These are phyloP conservation scores for Nesometra sesokonis DNA, from an alignment of 35 echinoderm and acorn worm genomes.

Conservation along the genomic window DNA sequence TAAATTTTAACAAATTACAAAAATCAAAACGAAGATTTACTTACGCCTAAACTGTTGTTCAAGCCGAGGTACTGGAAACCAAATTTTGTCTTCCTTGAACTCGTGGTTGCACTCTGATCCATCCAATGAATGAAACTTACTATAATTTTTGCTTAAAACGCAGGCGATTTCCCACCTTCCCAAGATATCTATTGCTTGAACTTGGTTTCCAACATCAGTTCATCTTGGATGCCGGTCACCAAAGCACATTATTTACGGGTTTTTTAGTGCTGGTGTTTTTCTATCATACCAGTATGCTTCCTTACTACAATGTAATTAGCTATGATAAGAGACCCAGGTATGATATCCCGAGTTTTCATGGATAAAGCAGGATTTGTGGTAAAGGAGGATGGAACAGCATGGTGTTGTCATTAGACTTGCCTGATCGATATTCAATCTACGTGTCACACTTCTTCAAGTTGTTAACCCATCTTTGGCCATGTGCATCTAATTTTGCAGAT, in stretches of 20 bases:
- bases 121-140: too few relatives aligned
- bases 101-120: too few relatives aligned
- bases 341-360: background rate
- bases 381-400: background rate
- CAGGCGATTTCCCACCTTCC: too few relatives aligned
- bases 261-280: background rate
- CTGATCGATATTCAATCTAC: constrained; percentile 3
- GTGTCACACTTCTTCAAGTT: background rate
- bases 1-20: too few relatives aligned
- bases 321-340: background rate
- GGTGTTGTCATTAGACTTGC: background rate
- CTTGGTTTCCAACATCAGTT: too few relatives aligned
- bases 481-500: background rate
- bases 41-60: too few relatives aligned
- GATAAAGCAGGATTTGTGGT: background rate
- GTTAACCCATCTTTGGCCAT: background rate
- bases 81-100: too few relatives aligned
- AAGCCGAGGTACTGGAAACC: too few relatives aligned
- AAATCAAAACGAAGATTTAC: too few relatives aligned
- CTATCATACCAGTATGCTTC: background rate
- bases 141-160: too few relatives aligned
- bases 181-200: too few relatives aligned
- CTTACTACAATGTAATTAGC: background rate
- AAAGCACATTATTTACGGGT: background rate
- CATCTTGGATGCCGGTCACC: background rate